phyloP scores from a whole-genome alignment of 2,888 invertebrate species.

The Dione vanillae region DNA sequence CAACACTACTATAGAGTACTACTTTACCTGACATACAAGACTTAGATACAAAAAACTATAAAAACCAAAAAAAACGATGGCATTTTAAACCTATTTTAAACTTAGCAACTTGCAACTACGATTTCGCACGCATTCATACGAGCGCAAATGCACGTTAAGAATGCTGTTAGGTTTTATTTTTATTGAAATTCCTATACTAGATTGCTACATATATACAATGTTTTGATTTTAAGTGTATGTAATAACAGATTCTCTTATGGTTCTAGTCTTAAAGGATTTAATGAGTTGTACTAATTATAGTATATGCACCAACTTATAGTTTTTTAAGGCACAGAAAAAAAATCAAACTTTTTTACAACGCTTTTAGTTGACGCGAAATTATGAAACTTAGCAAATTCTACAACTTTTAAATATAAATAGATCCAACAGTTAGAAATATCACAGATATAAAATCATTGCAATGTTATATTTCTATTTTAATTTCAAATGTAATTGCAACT shows the following conservation, averaged over 20 bases:
- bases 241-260: too few relatives aligned
- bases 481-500: too few relatives aligned
- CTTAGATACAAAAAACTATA: background rate
- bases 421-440: too few relatives aligned
- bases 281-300: background rate
- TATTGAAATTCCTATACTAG: constrained; percentile 21
- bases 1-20: too few relatives aligned
- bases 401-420: too few relatives aligned
- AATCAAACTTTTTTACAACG: too few relatives aligned
- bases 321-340: too few relatives aligned
- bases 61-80: background rate
- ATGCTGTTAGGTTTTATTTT: constrained; percentile 21
- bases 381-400: too few relatives aligned
- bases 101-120: constrained; percentile 1
- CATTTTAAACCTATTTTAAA: constrained; percentile 22
- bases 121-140: constrained; percentile 27
- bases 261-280: background rate
- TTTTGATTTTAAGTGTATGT: constrained; percentile 12
- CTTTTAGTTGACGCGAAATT: too few relatives aligned
- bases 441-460: too few relatives aligned
- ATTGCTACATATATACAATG: constrained; percentile 3
- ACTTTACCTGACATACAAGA: background rate
- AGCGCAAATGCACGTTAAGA: constrained; percentile 16
- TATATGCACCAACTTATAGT: background rate
- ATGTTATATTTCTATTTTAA: too few relatives aligned